Percentiles rank a stretch among this genome's conserved stretches.
These are phyloP conservation scores for Silurus glanis DNA, from an alignment of 2,113 vertebrate species.

Conservation along the genomic window DNA sequence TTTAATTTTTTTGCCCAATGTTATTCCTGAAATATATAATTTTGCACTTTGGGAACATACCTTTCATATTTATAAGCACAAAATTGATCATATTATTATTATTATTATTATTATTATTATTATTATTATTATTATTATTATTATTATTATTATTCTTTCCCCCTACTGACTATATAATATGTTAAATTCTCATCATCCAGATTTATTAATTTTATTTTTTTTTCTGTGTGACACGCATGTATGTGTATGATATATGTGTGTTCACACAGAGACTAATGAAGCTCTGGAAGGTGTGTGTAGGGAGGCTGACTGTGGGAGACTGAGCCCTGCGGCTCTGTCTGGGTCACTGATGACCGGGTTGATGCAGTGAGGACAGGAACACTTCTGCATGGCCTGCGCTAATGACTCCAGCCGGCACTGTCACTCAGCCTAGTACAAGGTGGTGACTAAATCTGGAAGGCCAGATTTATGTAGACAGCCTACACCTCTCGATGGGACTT, in stretches of 20 bases:
- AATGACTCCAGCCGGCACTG: conserved; percentile 45
- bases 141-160: no score
- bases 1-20: no score
- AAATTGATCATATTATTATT: no score
- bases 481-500: conserved; percentile 26
- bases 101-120: no score
- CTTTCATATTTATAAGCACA: no score
- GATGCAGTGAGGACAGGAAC: conserved; percentile 30
- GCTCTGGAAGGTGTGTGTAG: conserved; percentile 23
- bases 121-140: neutral
- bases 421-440: conserved; percentile 17
- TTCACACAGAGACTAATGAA: conserved; percentile 30
- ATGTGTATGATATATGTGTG: conserved; percentile 15
- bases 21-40: no score
- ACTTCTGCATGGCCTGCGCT: conserved; percentile 35
- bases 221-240: conserved; percentile 3
- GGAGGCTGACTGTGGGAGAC: conserved; percentile 26
- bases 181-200: neutral
- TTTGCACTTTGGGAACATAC: no score
- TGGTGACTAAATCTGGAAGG: conserved; percentile 25
- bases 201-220: conserved; percentile 7
- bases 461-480: conserved; percentile 27
- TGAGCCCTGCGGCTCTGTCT: conserved; percentile 49
- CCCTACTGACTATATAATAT: no score
- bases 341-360: conserved; percentile 43